These are phyloP conservation scores for Microtus pennsylvanicus DNA, from an alignment of 2,113 vertebrate genomes.

Conservation along the genomic window DNA sequence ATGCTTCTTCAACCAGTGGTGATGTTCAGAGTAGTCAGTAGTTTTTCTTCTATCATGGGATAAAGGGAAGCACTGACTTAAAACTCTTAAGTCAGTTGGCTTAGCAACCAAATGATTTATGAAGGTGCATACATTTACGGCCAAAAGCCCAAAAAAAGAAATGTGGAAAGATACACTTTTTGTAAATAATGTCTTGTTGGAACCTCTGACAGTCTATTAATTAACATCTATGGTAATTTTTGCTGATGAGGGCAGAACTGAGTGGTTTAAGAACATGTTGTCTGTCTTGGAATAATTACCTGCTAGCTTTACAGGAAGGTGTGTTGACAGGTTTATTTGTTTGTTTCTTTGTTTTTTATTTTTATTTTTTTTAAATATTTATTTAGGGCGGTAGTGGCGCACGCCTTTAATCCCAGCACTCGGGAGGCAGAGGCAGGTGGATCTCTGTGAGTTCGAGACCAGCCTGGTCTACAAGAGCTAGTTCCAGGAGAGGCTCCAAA, in stretches of 20 bases:
- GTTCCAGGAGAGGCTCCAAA: too few relatives aligned
- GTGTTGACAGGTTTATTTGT: background rate
- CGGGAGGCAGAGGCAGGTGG: too few relatives aligned
- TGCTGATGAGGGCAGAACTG: background rate
- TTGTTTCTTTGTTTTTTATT: background rate
- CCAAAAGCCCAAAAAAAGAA: too few relatives aligned
- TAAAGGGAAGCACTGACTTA: background rate
- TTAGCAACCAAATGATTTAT: background rate
- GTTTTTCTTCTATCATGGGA: background rate
- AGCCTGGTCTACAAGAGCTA: too few relatives aligned
- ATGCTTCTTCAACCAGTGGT: background rate
- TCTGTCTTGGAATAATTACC: background rate
- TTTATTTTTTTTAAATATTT: too few relatives aligned
- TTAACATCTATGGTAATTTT: background rate
- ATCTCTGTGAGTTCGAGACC: too few relatives aligned
- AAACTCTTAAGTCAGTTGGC: background rate
- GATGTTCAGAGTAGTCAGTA: background rate
- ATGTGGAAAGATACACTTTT: background rate
- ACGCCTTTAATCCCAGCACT: too few relatives aligned
- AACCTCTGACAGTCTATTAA: background rate
- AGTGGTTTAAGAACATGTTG: background rate
- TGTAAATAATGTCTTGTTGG: conserved; percentile 27
- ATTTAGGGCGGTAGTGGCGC: too few relatives aligned
- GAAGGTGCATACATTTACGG: background rate
- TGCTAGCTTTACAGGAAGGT: background rate